phyloP scores from a whole-genome alignment of 2,113 vertebrate species.

The Peromyscus polionotus region DNA sequence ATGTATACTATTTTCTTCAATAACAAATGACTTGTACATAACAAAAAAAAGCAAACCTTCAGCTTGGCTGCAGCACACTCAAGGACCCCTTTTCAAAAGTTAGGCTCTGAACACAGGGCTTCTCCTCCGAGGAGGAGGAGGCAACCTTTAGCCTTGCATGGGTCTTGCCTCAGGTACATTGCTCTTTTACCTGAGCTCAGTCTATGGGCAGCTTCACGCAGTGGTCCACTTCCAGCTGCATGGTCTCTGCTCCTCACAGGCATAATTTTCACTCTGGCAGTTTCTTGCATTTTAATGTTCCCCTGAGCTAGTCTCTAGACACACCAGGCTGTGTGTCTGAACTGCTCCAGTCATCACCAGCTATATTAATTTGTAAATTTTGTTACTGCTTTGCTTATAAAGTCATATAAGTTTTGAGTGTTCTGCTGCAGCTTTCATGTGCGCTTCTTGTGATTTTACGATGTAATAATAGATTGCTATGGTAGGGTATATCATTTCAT shows the following conservation, averaged over 20 bases:
- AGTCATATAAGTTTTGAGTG: conserved; percentile 35
- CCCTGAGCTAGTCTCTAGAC: not conserved
- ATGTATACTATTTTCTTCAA: not conserved
- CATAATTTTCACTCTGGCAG: conserved; percentile 50
- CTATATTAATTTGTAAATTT: not conserved
- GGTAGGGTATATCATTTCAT: not conserved
- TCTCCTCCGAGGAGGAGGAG: not conserved
- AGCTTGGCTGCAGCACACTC: conserved; percentile 1
- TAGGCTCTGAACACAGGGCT: not conserved
- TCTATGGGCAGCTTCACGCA: not conserved
- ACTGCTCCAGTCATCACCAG: not conserved
- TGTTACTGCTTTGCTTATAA: conserved; percentile 64
- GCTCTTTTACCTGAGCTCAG: not conserved
- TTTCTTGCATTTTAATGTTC: conserved; percentile 58
- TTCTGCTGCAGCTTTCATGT: not conserved
- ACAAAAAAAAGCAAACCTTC: not conserved
- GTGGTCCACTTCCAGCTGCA: not conserved
- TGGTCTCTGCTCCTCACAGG: not conserved
- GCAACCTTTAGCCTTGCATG: not conserved
- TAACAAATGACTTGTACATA: not conserved
- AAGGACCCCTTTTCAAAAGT: not conserved
- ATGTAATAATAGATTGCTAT: conserved; percentile 34
- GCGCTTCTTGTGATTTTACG: conserved; percentile 31
- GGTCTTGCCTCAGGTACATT: not conserved
- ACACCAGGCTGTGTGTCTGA: conserved; percentile 22